Evolutionary conservation across 2,797 vertebrate genomes (phyloP).

Genomic region (Sebastolobus altivelis): DNA sequence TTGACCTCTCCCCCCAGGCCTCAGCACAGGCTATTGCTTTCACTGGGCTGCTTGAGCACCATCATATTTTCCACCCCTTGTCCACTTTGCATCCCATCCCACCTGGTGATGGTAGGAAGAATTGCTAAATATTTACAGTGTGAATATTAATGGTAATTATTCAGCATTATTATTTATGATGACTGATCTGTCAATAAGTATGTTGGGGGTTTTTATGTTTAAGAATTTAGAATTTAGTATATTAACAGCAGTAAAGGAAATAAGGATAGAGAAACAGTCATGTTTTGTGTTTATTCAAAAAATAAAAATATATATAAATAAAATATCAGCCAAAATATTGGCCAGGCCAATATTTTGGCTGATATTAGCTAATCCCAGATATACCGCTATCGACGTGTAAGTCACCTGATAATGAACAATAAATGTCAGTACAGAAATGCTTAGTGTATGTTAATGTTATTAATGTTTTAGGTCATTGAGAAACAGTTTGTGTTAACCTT

Average conservation of each 20-base stretch:
- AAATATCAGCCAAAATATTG: background rate
- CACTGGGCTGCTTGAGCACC: conserved; percentile 39
- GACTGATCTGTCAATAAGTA: background rate
- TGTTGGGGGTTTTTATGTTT: background rate
- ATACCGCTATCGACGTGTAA: background rate
- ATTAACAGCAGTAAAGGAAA: background rate
- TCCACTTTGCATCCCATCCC: background rate
- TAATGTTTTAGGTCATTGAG: background rate
- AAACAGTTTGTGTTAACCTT: background rate
- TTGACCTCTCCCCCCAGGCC: conserved; percentile 31
- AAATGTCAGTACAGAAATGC: background rate
- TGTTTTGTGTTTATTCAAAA: no score
- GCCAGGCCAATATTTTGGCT: background rate
- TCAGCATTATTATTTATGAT: background rate
- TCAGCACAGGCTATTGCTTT: conserved; percentile 62
- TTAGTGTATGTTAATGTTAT: background rate
- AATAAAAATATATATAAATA: no score
- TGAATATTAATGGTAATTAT: background rate
- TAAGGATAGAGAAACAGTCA: background rate
- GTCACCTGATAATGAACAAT: background rate
- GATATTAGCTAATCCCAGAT: background rate
- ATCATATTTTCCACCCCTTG: conserved; percentile 50
- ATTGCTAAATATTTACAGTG: background rate
- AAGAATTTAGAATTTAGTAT: background rate
- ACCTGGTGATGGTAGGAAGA: background rate